These are phyloP conservation scores for Sinocyclocheilus anshuiensis DNA, from an alignment of 2,113 vertebrate species.

Conservation along the genomic window DNA sequence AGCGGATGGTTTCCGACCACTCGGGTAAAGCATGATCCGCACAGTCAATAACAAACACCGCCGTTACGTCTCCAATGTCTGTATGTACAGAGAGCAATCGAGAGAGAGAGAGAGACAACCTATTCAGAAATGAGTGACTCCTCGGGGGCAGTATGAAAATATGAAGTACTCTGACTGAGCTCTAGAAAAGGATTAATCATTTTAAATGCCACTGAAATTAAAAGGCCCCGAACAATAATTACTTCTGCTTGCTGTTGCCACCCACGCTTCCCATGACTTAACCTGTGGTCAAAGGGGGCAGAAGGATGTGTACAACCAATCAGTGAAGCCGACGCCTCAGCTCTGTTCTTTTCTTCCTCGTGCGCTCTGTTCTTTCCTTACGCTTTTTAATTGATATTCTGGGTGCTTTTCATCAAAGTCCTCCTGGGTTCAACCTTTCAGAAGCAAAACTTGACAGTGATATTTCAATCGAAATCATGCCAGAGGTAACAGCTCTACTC, in stretches of 20 bases:
- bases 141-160: constrained; percentile 51
- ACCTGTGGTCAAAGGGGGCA: constrained; percentile 60
- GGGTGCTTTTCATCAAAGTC: constrained; percentile 37
- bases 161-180: constrained; percentile 61
- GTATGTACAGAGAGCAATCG: constrained; percentile 68
- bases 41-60: constrained; percentile 61
- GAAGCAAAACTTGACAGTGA: constrained; percentile 56
- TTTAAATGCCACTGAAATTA: constrained; percentile 69
- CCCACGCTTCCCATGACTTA: constrained; percentile 64
- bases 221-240: constrained; percentile 60
- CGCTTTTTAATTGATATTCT: constrained; percentile 53
- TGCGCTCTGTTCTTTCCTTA: constrained; percentile 20
- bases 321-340: constrained; percentile 1
- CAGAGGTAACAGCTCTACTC: constrained; percentile 27
- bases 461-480: constrained; percentile 51
- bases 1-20: constrained; percentile 60
- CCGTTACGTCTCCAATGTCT: constrained; percentile 56
- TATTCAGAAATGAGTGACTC: constrained; percentile 60
- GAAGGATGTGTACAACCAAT: constrained; percentile 54
- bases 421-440: constrained; percentile 51
- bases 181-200: constrained; percentile 61
- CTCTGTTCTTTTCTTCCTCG: constrained; percentile 24
- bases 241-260: constrained; percentile 50
- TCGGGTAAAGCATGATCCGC: constrained; percentile 56
- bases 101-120: constrained; percentile 62